phyloP scores from a whole-genome alignment of 2,113 vertebrate genomes.

The Callionymus lyra region DNA sequence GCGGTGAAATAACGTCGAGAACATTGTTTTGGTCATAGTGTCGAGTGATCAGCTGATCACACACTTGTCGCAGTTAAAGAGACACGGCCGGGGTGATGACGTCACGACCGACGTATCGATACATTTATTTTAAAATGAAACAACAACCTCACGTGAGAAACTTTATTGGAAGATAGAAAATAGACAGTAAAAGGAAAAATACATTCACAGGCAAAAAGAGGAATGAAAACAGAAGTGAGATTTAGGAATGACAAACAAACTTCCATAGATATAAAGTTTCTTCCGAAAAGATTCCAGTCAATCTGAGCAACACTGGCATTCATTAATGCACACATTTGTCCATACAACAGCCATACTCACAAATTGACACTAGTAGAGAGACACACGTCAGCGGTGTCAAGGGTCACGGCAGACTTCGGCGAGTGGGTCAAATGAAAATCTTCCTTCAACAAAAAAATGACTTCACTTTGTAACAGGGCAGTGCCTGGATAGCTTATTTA shows the following conservation, averaged over 20 bases:
- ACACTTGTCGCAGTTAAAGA: not conserved
- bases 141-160: too few relatives aligned
- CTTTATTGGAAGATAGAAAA: constrained; percentile 9
- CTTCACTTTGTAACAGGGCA: constrained; percentile 13
- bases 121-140: not conserved
- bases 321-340: constrained; percentile 40
- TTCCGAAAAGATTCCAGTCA: constrained; percentile 43
- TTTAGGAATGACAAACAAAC: constrained; percentile 25
- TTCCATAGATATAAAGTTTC: constrained; percentile 34
- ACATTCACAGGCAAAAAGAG: constrained; percentile 18
- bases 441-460: constrained; percentile 21
- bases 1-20: constrained; percentile 20
- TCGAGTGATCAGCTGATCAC: constrained; percentile 35
- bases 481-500: not conserved
- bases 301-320: constrained; percentile 37
- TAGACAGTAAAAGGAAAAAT: constrained; percentile 2
- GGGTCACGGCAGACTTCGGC: constrained; percentile 32
- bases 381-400: constrained; percentile 42
- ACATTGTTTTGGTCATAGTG: constrained; percentile 15
- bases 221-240: constrained; percentile 19
- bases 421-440: constrained; percentile 29
- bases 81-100: not conserved
- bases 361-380: constrained; percentile 25
- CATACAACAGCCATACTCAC: constrained; percentile 46
- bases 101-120: not conserved